These are phyloP conservation scores for Anastatus disparis DNA, from an alignment of 1,140 invertebrate species.

Conservation along the genomic window DNA sequence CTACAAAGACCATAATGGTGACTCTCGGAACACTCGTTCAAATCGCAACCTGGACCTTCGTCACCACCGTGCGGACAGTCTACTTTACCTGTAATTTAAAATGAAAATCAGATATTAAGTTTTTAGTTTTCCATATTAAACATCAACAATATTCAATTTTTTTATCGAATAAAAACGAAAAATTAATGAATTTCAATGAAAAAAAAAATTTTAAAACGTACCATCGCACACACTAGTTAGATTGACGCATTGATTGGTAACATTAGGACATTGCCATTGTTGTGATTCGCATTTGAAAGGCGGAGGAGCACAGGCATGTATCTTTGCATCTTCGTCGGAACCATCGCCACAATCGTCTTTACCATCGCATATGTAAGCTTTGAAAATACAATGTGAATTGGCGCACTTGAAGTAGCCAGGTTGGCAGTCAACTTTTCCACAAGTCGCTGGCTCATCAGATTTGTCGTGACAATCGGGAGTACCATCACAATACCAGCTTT, in stretches of 20 bases:
- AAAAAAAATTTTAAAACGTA: too few species aligned
- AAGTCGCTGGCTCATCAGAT: slow-evolving; percentile 89
- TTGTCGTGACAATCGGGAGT: slow-evolving; percentile 91
- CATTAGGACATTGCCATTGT: slow-evolving; percentile 87
- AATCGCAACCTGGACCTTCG: slow-evolving; percentile 88
- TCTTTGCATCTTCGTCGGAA: slow-evolving; percentile 84
- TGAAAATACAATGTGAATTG: slow-evolving; percentile 91
- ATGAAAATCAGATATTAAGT: neutral
- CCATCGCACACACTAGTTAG: slow-evolving; percentile 85
- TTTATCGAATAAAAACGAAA: neutral
- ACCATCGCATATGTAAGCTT: slow-evolving; percentile 95
- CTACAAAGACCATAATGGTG: slow-evolving; percentile 81
- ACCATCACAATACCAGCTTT: slow-evolving; percentile 94
- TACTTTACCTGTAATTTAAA: slow-evolving; percentile 60
- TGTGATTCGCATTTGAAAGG: slow-evolving; percentile 79
- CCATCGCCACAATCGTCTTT: slow-evolving; percentile 95
- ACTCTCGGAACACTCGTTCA: slow-evolving; percentile 73
- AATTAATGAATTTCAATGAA: too few species aligned
- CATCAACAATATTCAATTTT: too few species aligned
- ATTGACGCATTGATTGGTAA: slow-evolving; percentile 81
- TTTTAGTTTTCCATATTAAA: too few species aligned
- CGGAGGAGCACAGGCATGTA: slow-evolving; percentile 81
- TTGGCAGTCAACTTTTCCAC: slow-evolving; percentile 80
- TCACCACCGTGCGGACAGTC: slow-evolving; percentile 93
- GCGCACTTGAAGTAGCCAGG: slow-evolving; percentile 86